A percentile compares a stretch with the other conserved stretches of the same genome.
Evolutionary conservation across 2,888 invertebrate genomes (phyloP).

Genomic region (Stenodera caucasica): DNA sequence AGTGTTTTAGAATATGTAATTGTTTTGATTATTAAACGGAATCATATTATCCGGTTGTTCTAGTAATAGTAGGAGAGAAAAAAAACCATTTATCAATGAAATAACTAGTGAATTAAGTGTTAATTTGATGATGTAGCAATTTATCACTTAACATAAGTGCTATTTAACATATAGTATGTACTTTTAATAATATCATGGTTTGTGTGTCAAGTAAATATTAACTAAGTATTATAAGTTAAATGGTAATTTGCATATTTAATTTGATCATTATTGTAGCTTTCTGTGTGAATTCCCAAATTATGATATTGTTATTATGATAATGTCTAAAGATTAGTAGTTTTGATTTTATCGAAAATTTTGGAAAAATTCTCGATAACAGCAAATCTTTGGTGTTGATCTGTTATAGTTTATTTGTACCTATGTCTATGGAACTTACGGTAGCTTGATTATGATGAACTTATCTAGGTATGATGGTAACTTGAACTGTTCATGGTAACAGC

Average conservation of each 20-base stretch:
- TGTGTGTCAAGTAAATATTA: slow-evolving; percentile 12
- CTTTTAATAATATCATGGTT: slow-evolving; percentile 6
- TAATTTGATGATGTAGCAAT: slow-evolving; percentile 18
- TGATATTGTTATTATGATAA: neutral
- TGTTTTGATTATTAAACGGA: neutral
- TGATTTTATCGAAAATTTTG: neutral
- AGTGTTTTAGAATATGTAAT: neutral
- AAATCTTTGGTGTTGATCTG: neutral
- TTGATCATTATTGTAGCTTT: too few species aligned
- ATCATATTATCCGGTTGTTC: slow-evolving; percentile 9
- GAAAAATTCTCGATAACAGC: neutral
- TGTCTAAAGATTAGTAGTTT: neutral
- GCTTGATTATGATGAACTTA: slow-evolving; percentile 5
- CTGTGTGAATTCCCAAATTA: too few species aligned
- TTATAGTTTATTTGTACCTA: neutral
- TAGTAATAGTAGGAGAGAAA: too few species aligned
- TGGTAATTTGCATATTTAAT: slow-evolving; percentile 4
- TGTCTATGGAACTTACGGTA: neutral
- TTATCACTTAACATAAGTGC: slow-evolving; percentile 15
- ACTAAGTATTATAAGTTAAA: slow-evolving; percentile 8
- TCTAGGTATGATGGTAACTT: slow-evolving; percentile 32
- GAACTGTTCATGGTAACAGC: slow-evolving; percentile 37
- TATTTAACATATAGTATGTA: slow-evolving; percentile 8
- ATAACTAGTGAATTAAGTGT: slow-evolving; percentile 10
- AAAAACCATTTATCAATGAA: slow-evolving; percentile 5